phyloP scores from a whole-genome alignment of 2,888 invertebrate species.

The Eueremaeus valkanovi region DNA sequence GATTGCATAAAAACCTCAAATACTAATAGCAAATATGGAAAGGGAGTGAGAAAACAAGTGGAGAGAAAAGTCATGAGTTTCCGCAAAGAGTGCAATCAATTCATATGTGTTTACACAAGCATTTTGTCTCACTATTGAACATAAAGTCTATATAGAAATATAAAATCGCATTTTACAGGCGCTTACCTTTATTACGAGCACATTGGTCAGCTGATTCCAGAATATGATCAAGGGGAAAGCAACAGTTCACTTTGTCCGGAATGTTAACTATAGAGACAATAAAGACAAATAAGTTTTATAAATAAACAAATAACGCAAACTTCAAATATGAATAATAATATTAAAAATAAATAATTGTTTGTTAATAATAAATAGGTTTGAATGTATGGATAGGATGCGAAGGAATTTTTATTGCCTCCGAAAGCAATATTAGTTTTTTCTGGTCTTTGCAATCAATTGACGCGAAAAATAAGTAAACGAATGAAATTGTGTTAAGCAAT shows the following conservation, averaged over 20 bases:
- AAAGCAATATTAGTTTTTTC: neutral
- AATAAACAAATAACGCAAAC: too few species aligned
- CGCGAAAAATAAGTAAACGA: neutral
- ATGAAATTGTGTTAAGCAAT: neutral
- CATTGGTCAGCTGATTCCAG: too few species aligned
- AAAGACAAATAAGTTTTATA: too few species aligned
- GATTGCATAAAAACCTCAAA: neutral
- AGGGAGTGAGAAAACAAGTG: neutral
- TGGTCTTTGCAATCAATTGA: neutral
- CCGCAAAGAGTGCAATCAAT: neutral
- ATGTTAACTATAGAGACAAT: too few species aligned
- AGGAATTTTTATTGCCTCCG: neutral
- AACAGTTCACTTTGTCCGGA: too few species aligned
- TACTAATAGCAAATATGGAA: neutral
- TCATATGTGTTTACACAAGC: neutral
- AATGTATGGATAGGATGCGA: neutral
- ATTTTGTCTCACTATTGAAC: too few species aligned
- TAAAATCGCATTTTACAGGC: neutral
- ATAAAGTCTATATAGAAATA: neutral
- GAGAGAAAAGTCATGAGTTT: neutral
- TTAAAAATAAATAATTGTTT: neutral
- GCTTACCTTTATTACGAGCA: neutral
- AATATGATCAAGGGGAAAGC: too few species aligned
- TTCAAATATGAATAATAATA: neutral
- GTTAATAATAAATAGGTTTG: neutral